A percentile compares a stretch with the other conserved stretches of the same genome.
Conservation (phyloP, 2,888 invertebrate species). For the Synanthedon myopaeformis region DNA sequence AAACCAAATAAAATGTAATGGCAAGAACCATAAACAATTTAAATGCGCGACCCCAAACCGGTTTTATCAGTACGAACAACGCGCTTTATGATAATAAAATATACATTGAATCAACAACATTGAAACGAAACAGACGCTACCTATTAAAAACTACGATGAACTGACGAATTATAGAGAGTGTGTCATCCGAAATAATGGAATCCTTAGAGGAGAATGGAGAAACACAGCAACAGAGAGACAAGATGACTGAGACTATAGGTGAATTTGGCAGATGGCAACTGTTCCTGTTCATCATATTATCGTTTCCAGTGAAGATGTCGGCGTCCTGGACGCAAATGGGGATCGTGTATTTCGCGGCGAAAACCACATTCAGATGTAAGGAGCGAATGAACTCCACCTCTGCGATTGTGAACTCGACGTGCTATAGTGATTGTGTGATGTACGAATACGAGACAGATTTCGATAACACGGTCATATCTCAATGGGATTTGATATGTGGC, state of each 20-base stretch:
- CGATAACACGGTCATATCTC: slow-evolving; percentile 69
- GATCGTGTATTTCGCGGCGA: background rate
- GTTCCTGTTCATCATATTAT: background rate
- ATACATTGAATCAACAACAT: background rate
- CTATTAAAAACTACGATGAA: background rate
- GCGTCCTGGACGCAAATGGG: background rate
- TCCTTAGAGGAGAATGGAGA: background rate
- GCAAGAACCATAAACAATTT: background rate
- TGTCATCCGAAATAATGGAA: background rate
- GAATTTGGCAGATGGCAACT: background rate
- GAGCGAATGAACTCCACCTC: background rate
- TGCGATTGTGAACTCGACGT: background rate
- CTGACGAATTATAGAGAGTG: background rate
- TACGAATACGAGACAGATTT: background rate
- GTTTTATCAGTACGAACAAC: background rate
- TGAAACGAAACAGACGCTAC: background rate
- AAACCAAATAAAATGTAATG: no score
- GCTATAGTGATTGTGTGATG: background rate
- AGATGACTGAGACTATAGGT: background rate
- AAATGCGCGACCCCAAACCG: background rate
- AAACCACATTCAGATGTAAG: background rate
- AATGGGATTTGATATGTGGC: slow-evolving; percentile 75
- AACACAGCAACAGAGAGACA: background rate
- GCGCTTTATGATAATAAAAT: background rate
- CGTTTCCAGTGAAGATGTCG: background rate